Evolutionary conservation across 2,113 vertebrate genomes (phyloP), one percentile per base, ranked within the genome.

Genomic region (Neomonachus schauinslandi): DNA sequence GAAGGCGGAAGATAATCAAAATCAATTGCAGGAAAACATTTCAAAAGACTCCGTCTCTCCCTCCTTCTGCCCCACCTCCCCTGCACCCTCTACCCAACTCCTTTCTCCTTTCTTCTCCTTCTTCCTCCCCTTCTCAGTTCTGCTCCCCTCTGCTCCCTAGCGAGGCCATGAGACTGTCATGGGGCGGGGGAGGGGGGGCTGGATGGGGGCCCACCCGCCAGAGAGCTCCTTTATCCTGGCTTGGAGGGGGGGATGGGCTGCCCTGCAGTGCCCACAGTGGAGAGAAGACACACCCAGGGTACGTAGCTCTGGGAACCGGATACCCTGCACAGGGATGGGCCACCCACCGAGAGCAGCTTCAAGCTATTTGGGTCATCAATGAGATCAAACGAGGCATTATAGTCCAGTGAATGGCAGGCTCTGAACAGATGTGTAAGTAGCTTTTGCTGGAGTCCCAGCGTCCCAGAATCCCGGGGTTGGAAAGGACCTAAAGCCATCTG

Each of bases 331-430:
- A 61, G 24, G 28, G 59, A 22, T 1, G 4, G 95, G 80, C 97
- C 97, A 97, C 96, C 95, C 26, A 14, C 76, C 0, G 94, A 96
- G 97, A 96, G 90, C n/a, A 28, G 19, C 89, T 77, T 3, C 24
- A 46, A 79, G 79, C 39, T 81, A 91, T 94, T 12, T 81, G 87
- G 96, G 96, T 92, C 97, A 95, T 89, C 93, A 26, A 0, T 65
- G 33, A 82, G 67, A 85, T 97, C 96, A 97, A 94, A 87, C 24
- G 94, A 36, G 33, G 71, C 92, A 86, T 97, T 97, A 14, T 90
- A 89, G 77, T 89, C 51, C 31, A 2, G 2, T 89, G 94, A 93
- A 71, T 91, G 95, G 93, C 91, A 51, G 55, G 65, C 85, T 80
- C 81, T 93, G 94, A 95, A 94, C 63, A 89, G 76, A 82, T 31